Evolutionary conservation across 2,888 invertebrate species (phyloP).

Genomic region (Thelaira solivaga): DNA sequence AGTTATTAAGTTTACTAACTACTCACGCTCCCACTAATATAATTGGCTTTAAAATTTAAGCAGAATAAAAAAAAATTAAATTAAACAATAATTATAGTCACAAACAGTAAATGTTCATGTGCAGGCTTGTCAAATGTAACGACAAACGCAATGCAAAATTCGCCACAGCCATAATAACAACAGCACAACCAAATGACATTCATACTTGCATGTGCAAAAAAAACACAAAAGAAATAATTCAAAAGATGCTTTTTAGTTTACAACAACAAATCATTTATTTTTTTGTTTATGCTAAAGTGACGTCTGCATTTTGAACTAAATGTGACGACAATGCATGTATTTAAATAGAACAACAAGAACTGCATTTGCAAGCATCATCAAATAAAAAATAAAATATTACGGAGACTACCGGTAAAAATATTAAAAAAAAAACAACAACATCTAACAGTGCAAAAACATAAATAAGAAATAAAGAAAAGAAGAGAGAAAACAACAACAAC

Average conservation of each 20-base stretch:
- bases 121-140: too few species aligned
- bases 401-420: not conserved
- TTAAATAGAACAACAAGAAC: not conserved
- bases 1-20: not conserved
- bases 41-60: not conserved
- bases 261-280: not conserved
- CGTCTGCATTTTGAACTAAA: not conserved
- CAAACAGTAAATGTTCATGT: not conserved
- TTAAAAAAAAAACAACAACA: too few species aligned
- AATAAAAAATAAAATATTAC: not conserved
- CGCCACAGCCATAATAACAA: too few species aligned
- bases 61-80: not conserved
- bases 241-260: not conserved
- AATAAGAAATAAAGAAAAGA: too few species aligned
- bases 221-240: not conserved
- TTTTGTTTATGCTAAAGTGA: not conserved
- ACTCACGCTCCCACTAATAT: slow-evolving; percentile 20
- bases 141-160: too few species aligned
- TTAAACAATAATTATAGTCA: slow-evolving; percentile 20
- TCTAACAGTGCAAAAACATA: too few species aligned
- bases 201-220: not conserved
- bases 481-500: not conserved
- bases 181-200: too few species aligned
- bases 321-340: slow-evolving; percentile 14
- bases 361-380: not conserved